Evolutionary conservation across 2,888 invertebrate species (phyloP).

Genomic region (Scrobipalpa atriplicella): DNA sequence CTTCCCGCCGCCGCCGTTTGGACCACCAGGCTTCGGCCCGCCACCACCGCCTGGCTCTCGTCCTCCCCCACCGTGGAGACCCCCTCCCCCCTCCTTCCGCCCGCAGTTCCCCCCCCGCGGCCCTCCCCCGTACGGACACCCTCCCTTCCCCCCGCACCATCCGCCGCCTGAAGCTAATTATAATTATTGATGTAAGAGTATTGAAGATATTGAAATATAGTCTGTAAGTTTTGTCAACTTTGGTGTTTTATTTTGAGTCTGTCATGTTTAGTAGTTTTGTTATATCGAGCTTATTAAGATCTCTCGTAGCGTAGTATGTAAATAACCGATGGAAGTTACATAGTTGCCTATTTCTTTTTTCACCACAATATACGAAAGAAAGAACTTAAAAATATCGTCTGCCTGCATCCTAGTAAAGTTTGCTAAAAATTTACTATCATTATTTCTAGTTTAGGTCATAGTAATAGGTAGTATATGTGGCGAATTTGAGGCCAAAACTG

Average conservation of each 20-base stretch:
- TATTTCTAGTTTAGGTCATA: too few relatives aligned
- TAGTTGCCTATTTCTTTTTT: too few relatives aligned
- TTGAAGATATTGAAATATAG: constrained; percentile 39
- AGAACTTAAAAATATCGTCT: too few relatives aligned
- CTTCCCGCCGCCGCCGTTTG: constrained; percentile 59
- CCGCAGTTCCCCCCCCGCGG: constrained; percentile 83
- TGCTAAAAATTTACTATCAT: too few relatives aligned
- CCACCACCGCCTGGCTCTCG: constrained; percentile 83
- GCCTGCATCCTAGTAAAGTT: too few relatives aligned
- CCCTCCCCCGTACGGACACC: constrained; percentile 87
- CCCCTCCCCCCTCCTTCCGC: constrained; percentile 86
- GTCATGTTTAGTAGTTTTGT: too few relatives aligned
- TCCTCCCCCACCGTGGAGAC: constrained; percentile 86
- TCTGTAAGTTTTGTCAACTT: constrained; percentile 34
- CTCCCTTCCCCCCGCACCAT: constrained; percentile 85
- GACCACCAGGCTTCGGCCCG: constrained; percentile 74
- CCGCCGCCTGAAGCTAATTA: constrained; percentile 77
- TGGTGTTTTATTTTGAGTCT: neutral
- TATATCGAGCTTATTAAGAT: too few relatives aligned
- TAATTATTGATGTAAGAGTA: constrained; percentile 63
- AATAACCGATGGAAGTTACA: too few relatives aligned
- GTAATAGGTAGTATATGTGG: too few relatives aligned
- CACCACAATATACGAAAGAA: too few relatives aligned
- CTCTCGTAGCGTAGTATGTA: too few relatives aligned
- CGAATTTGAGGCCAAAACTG: too few relatives aligned